Base-by-base conservation (phyloP, 2,888 invertebrate species). In the Buathra laborator region DNA sequence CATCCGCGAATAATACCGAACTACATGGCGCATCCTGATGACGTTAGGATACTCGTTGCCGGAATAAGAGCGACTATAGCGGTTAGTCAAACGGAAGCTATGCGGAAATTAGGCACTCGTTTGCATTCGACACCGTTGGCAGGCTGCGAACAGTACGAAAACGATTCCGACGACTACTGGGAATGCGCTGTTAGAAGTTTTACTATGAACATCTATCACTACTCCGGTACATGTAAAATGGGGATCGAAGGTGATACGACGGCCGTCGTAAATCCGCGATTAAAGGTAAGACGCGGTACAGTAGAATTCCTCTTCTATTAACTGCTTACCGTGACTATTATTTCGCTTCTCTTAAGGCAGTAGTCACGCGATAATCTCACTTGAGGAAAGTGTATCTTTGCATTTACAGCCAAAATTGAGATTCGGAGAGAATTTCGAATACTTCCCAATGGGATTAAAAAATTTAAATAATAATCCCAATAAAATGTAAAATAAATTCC, bases 211-310 rank as follows among this genome's bases (percentile, higher is more conserved):
- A 94, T 96, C 12, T 96, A 96, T 89, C 96, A 96, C 91, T 95
- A 96, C 87, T 87, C 87, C 6, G 95, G 96, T 1, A 96, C 96
- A 0, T 96, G 96, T 88, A 96, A 96, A 92, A 96, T 97, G 96
- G 96, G 96, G 0, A 95, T 96, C 0, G 67, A 89, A 0, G 90
- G 92, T 0, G 96, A 96, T 89, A 92, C 94, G 0, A 94, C 94
- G 0, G 95, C 96, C 0, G 95, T 97, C 0, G 96, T 96, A 0
- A 95, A 96, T 90, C 94, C 95, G 0, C 94, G 95, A 88, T 92
- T 97, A 3, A 93, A 93, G 87, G 96, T 96, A 1, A 92, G 84
- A 64, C 59, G 7, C 10, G 95, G 6, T 19, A 14, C 14, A 2
- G 12, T 7, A 9, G 14, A 72, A 10, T 64, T 5, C n/a, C 12